Evolutionary conservation across 2,113 vertebrate genomes (phyloP).

Genomic region (Aleadryas rufinucha): DNA sequence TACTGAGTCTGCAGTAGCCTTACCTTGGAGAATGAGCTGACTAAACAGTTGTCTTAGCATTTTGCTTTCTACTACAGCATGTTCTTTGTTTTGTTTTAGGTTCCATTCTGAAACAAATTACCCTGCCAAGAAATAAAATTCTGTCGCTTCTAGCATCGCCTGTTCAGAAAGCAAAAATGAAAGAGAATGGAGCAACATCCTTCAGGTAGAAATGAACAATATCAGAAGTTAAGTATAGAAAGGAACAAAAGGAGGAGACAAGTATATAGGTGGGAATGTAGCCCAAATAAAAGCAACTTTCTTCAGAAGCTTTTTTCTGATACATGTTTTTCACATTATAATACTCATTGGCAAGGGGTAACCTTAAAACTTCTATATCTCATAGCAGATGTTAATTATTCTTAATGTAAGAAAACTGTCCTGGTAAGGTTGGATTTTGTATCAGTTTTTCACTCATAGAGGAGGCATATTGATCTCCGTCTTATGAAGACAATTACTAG

Average conservation of each 20-base stretch:
- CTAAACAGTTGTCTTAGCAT: background rate
- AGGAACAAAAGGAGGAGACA: background rate
- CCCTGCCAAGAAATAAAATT: slow-evolving; percentile 81
- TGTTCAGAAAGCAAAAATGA: slow-evolving; percentile 78
- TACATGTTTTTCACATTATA: background rate
- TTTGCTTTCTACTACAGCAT: background rate
- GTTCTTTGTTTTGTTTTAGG: slow-evolving; percentile 70
- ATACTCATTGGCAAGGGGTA: background rate
- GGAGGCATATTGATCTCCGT: background rate
- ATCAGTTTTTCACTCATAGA: background rate
- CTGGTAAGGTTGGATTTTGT: background rate
- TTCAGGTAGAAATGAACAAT: slow-evolving; percentile 78
- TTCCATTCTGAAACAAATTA: slow-evolving; percentile 78
- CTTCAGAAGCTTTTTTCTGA: background rate
- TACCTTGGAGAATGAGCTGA: background rate
- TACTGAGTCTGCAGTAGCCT: background rate
- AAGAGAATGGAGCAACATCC: slow-evolving; percentile 74
- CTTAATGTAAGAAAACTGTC: background rate
- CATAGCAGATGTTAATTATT: background rate
- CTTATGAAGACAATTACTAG: background rate
- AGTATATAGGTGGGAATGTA: background rate
- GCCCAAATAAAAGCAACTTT: slow-evolving; percentile 1
- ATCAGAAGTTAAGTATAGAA: slow-evolving; percentile 19
- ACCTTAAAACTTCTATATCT: background rate
- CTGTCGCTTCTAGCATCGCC: slow-evolving; percentile 76